Base-by-base conservation (phyloP, 2,888 invertebrate genomes). In the Geophilus truncorum region DNA sequence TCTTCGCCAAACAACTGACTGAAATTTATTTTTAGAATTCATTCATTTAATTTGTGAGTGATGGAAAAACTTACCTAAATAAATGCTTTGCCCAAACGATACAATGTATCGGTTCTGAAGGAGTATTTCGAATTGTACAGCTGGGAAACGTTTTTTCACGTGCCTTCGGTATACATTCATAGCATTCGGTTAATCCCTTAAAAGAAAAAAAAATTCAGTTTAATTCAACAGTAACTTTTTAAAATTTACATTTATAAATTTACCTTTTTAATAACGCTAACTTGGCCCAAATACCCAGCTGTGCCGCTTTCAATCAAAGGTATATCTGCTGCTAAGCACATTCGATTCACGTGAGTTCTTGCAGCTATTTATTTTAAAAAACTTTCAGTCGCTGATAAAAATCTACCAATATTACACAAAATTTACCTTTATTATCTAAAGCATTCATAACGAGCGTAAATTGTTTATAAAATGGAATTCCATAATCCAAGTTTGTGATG, bases 1-100 rank as follows among this genome's bases (percentile, higher is more conserved):
- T 93, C 93, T 88, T 98, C 97, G 0, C 99, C 99, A 89, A 98
- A 99, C 18, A 99, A 89, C 88, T 99, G 98, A 88, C 94, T 95
- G 85, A 87, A 78, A 9, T 25, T 32, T 51, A 80, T n/a, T n/a
- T n/a, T n/a, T n/a, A n/a, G n/a, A n/a, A n/a, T n/a, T n/a, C n/a
- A n/a, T n/a, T n/a, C n/a, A n/a, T n/a, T n/a, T n/a, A n/a, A n/a
- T n/a, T n/a, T n/a, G n/a, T n/a, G n/a, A n/a, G n/a, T n/a, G n/a
- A n/a, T n/a, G n/a, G 0, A 7, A 78, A 6, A 45, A 88, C 91
- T 89, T 88, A 95, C 93, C 98, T 98, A 88, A 98, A 99, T 10
- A 99, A 90, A 90, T 98, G 97, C 87, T 99, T 99, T 0, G 97
- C 95, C 99, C 99, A 99, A 23, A 99, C 98, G 84, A 99, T 97